Conservation (phyloP, 2,113 vertebrate genomes). For the Uropsilus gracilis region DNA sequence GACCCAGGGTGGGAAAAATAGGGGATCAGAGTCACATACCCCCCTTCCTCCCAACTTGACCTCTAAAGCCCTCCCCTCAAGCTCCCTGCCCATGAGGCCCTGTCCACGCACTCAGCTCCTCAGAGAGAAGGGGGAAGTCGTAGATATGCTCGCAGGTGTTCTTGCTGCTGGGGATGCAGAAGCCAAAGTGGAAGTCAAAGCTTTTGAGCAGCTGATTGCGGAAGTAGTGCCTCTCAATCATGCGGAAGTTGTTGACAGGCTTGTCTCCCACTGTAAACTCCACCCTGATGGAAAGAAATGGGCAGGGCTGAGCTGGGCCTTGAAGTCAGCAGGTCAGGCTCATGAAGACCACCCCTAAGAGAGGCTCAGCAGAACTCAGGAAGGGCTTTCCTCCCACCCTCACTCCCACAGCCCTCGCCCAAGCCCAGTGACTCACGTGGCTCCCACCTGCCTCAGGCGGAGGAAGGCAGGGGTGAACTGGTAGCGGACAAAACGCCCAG, state of each 20-base stretch:
- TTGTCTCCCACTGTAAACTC: constrained; percentile 98
- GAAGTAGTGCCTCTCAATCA: constrained; percentile 99
- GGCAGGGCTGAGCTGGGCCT: neutral
- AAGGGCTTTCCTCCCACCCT: neutral
- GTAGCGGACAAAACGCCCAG: constrained; percentile 96
- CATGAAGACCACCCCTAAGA: neutral
- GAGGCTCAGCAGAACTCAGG: constrained; percentile 17
- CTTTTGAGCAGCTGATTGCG: constrained; percentile 96
- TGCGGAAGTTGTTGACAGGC: constrained; percentile 98
- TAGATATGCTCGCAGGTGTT: constrained; percentile 99
- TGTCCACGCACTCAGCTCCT: constrained; percentile 94
- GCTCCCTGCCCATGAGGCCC: neutral
- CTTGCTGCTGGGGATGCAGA: constrained; percentile 99
- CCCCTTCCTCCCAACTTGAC: neutral
- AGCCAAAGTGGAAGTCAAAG: constrained; percentile 99
- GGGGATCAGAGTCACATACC: neutral
- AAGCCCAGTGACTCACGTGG: constrained; percentile 92
- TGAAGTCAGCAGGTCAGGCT: neutral
- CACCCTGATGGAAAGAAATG: constrained; percentile 87
- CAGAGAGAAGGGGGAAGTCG: constrained; percentile 96
- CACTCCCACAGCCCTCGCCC: neutral
- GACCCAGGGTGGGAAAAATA: neutral
- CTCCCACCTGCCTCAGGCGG: constrained; percentile 95
- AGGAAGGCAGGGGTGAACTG: constrained; percentile 99
- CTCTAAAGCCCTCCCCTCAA: neutral